Evolutionary conservation across 2,797 vertebrate genomes (phyloP).

Genomic region (Pseudochaenichthys georgianus): DNA sequence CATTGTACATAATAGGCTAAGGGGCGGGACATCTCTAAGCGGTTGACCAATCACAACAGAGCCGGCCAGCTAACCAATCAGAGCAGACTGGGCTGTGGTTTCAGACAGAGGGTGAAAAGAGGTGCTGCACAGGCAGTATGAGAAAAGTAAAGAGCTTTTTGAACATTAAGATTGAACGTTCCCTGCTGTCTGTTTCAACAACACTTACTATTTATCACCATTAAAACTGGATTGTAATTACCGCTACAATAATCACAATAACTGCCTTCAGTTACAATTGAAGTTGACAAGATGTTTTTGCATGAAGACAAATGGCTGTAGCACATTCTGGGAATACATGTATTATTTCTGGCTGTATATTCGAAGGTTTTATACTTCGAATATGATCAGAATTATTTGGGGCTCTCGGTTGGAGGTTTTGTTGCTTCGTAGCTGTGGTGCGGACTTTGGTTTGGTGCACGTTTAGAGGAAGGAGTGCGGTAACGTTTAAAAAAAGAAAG

Average conservation of each 20-base stretch:
- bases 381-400: not conserved
- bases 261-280: constrained; percentile 13
- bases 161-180: no score
- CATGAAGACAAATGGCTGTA: constrained; percentile 27
- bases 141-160: no score
- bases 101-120: no score
- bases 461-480: not conserved
- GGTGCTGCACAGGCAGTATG: no score
- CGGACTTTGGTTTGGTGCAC: not conserved
- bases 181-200: no score
- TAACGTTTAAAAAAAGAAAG: not conserved
- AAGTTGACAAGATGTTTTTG: constrained; percentile 42
- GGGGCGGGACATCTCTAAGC: no score
- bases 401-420: constrained; percentile 1
- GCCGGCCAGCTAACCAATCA: no score
- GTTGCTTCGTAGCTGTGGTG: not conserved
- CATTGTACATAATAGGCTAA: no score
- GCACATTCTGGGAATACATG: not conserved
- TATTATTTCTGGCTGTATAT: constrained; percentile 18
- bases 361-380: not conserved
- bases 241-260: constrained; percentile 28
- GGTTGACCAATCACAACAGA: no score
- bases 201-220: not conserved
- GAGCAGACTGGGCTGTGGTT: no score
- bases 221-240: constrained; percentile 32